Base-by-base conservation (phyloP, 64 coral and sea anemone species). In the Actinia equina region DNA sequence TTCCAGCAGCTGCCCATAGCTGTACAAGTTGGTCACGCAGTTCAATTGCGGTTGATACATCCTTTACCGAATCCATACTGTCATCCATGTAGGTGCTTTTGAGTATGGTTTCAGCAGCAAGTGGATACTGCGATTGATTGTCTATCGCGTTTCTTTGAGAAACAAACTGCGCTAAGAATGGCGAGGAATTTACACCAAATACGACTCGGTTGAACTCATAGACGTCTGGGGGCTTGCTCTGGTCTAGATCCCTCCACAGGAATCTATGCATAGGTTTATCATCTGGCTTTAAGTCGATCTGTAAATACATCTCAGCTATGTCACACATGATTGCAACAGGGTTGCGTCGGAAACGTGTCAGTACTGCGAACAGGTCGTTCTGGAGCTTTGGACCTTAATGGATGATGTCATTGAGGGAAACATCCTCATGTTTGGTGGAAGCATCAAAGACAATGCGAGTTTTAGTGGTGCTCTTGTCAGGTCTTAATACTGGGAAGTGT, bases 121-220 rank as follows among this genome's bases (percentile, higher is more conserved):
- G 42, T 46, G 89, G 89, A 78, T 86, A 86, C 25, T 88, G 77
- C 60, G 87, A 43, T 84, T 77, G 84, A 56, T 95, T 17, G 1
- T 79, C 53, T 45, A 55, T 81, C 6, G 93, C 92, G 59, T 94
- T 83, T 41, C 82, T 74, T 83, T 90, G 93, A 54, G 84, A 43
- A 43, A 87, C 85, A 22, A 94, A 90, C 30, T 94, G 93, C 43
- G 88, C 84, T 53, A 58, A 44, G 51, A 97, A 82, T 0, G 91
- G 89, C 3, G 85, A 83, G 17, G 87, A 93, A 82, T 88, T 91
- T 45, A 87, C 88, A 71, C 91, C 91, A 58, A 97, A 97, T 13
- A 93, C 94, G 17, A 92, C 94, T 80, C 86, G 82, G 46, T 85
- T 89, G 83, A 95, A 95, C 55, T 95, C 94, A 41, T 92, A 92